These are phyloP conservation scores for Morinoia aosen DNA, from an alignment of 2,888 invertebrate genomes.

Conservation along the genomic window DNA sequence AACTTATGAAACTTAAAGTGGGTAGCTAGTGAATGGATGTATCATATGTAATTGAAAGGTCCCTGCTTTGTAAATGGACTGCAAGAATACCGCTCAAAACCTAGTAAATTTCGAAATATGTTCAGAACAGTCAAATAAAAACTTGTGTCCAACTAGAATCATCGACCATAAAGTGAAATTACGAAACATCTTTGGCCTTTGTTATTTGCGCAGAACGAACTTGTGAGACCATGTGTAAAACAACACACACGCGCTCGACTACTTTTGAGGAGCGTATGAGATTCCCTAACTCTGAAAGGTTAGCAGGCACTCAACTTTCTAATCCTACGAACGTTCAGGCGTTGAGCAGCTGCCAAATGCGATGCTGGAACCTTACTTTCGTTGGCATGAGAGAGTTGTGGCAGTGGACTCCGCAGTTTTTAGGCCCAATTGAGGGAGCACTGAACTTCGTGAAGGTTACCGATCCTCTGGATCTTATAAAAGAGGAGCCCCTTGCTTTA, in stretches of 20 bases:
- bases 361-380: not conserved
- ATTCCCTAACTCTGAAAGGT: not conserved
- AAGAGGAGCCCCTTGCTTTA: not conserved
- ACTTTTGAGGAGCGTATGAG: not conserved
- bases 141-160: not conserved
- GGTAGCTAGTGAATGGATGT: not conserved
- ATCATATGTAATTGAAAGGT: not conserved
- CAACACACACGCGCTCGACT: not conserved
- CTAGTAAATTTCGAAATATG: not conserved
- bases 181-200: not conserved
- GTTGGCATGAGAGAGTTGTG: not conserved
- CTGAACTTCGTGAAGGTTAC: conserved; percentile 12
- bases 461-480: not conserved
- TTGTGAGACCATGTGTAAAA: not conserved
- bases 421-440: conserved; percentile 1
- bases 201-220: not conserved
- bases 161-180: not conserved
- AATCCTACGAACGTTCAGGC: not conserved
- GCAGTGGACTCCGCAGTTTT: not conserved
- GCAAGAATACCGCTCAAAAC: not conserved
- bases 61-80: not conserved
- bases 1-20: not conserved
- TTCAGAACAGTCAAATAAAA: not conserved
- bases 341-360: not conserved
- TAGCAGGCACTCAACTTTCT: not conserved